Percentiles rank a stretch among this genome's conserved stretches.
phyloP scores from a whole-genome alignment of 2,888 invertebrate genomes.

The Brenthis daphne region DNA sequence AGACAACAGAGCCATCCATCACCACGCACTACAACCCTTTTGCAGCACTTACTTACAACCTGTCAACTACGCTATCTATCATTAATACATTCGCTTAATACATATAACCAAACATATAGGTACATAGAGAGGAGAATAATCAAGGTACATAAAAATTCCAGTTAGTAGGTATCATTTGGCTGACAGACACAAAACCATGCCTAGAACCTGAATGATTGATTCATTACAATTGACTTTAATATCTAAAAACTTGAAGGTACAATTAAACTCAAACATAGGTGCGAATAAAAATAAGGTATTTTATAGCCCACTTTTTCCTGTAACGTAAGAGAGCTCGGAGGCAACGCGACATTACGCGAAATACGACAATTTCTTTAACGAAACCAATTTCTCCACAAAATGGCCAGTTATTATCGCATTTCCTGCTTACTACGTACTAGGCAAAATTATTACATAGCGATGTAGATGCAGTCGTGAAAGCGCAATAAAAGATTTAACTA shows the following conservation, averaged over 20 bases:
- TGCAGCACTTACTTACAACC: conserved; percentile 30
- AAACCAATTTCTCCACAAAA: conserved; percentile 29
- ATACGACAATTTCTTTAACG: conserved; percentile 29
- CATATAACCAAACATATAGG: conserved; percentile 8
- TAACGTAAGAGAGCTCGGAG: neutral
- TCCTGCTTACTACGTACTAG: conserved; percentile 32
- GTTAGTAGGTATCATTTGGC: too few relatives aligned
- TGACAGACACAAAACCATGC: too few relatives aligned
- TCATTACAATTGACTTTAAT: too few relatives aligned
- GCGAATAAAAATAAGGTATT: neutral
- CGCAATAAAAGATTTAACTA: conserved; percentile 75
- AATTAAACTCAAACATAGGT: neutral
- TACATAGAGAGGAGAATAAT: neutral
- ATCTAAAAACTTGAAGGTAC: neutral
- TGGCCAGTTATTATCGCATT: conserved; percentile 34
- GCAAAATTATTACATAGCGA: conserved; percentile 64
- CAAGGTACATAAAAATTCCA: too few relatives aligned
- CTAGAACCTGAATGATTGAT: too few relatives aligned
- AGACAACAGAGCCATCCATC: conserved; percentile 64
- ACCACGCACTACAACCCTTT: conserved; percentile 69
- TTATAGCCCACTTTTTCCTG: neutral
- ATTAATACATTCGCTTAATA: conserved; percentile 26
- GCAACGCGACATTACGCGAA: conserved; percentile 14
- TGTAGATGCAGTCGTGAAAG: conserved; percentile 67
- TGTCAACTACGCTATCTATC: conserved; percentile 38